phyloP scores from a whole-genome alignment of 2,113 vertebrate species.

The Eulemur rufifrons region DNA sequence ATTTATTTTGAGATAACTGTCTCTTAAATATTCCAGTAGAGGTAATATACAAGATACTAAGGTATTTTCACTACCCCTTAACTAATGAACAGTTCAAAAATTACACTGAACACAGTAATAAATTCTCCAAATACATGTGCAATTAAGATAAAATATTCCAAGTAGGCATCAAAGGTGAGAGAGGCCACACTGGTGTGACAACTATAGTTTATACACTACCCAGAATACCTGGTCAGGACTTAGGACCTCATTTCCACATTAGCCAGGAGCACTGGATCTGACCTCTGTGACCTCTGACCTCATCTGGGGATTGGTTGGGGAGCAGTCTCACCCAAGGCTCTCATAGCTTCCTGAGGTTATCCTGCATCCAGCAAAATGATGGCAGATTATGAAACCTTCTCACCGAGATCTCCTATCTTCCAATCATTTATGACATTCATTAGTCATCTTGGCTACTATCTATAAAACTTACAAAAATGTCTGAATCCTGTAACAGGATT shows the following conservation, averaged over 20 bases:
- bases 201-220: rapidly evolving
- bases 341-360: rapidly evolving
- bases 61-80: not conserved
- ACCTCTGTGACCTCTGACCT: not conserved
- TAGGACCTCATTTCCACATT: not conserved
- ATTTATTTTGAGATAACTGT: not conserved
- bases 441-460: not conserved
- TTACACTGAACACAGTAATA: not conserved
- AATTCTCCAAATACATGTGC: not conserved
- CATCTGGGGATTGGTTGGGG: not conserved
- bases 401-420: not conserved
- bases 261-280: not conserved
- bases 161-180: not conserved
- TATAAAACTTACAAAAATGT: not conserved
- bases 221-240: too few relatives aligned
- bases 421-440: not conserved
- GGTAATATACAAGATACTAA: not conserved
- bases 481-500: not conserved
- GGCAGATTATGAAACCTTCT: not conserved
- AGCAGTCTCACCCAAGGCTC: not conserved
- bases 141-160: not conserved
- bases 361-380: not conserved
- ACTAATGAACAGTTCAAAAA: not conserved
- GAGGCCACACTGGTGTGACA: rapidly evolving
- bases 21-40: not conserved